Evolutionary conservation across 2,113 vertebrate species (phyloP), one percentile per base, ranked within the genome.

Genomic region (Prunella fulvescens): DNA sequence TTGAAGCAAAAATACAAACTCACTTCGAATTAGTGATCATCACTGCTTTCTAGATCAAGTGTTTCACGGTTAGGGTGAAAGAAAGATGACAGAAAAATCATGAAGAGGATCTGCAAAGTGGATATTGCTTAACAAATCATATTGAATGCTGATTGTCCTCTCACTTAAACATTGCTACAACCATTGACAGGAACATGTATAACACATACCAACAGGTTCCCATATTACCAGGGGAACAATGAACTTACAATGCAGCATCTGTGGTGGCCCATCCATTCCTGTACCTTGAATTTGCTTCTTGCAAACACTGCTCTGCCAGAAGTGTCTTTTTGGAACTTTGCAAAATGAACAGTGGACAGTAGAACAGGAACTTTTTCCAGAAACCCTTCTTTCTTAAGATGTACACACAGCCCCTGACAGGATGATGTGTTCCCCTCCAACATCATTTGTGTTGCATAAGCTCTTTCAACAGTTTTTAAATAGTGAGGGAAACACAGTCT

Each of bases 401-500:
- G 61, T 31, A 47, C 26, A 50, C 16, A 56, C 10, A 82, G 69
- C 11, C 29, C 23, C 66, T 58, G 24, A 74, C 42, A 94, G 35
- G n/a, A 62, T 48, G 31, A 50, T 66, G 33, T 77, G 50, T 53
- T 71, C n/a, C 33, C 25, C 35, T 82, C 58, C 47, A 58, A 28
- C 0, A 0, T 22, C 57, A 23, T 61, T 84, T 81, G 39, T 0
- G 0, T 79, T 50, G 69, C 58, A 51, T 62, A 71, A 92, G 26
- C 26, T 92, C 48, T 93, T 86, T 60, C 50, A 90, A 56, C 45
- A 73, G 48, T 81, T 94, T 92, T 93, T 87, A 80, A 96, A 87
- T 33, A 84, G 42, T 50, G 48, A 86, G 23, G 20, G 58, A 88
- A 85, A 93, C 42, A 47, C 15, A 94, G 84, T 71, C 97, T 95